Conservation (phyloP, 1,140 invertebrate species). For the Colletes latitarsis region DNA sequence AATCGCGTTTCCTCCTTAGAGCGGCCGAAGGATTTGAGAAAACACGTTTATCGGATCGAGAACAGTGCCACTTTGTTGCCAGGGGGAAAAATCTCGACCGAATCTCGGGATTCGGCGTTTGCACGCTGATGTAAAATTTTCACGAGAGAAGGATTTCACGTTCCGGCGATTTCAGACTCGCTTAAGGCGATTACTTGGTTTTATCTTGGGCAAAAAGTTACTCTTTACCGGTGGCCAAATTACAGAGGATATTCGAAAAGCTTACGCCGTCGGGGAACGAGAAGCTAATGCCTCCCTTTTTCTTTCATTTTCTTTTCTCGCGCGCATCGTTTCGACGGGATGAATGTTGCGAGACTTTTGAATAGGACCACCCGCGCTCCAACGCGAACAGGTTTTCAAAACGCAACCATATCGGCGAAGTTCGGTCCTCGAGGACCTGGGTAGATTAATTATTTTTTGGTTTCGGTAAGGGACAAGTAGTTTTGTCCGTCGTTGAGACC, state of each 20-base stretch:
- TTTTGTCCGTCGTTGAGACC: too few relatives aligned
- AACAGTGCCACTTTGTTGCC: slow-evolving; percentile 44
- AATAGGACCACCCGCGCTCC: too few relatives aligned
- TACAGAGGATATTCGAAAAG: not conserved
- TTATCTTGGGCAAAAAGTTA: not conserved
- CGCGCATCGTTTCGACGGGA: too few relatives aligned
- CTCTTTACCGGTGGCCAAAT: not conserved
- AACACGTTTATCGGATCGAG: slow-evolving; percentile 55
- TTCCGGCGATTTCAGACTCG: not conserved
- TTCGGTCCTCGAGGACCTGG: too few relatives aligned
- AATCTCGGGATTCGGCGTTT: slow-evolving; percentile 33
- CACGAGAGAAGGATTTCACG: not conserved
- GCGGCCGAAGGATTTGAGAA: slow-evolving; percentile 46
- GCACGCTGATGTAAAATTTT: slow-evolving; percentile 34
- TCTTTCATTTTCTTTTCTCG: not conserved
- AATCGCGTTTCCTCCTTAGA: slow-evolving; percentile 39
- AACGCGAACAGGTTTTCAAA: too few relatives aligned
- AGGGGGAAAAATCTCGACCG: slow-evolving; percentile 29
- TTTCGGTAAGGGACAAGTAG: too few relatives aligned
- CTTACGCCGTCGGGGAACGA: not conserved
- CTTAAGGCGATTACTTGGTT: not conserved
- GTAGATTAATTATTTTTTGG: too few relatives aligned
- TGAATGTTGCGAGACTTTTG: too few relatives aligned
- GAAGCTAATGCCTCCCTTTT: not conserved
- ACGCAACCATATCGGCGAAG: too few relatives aligned